Base-by-base conservation (phyloP, 1,140 invertebrate species). In the Drosophila sp. region DNA sequence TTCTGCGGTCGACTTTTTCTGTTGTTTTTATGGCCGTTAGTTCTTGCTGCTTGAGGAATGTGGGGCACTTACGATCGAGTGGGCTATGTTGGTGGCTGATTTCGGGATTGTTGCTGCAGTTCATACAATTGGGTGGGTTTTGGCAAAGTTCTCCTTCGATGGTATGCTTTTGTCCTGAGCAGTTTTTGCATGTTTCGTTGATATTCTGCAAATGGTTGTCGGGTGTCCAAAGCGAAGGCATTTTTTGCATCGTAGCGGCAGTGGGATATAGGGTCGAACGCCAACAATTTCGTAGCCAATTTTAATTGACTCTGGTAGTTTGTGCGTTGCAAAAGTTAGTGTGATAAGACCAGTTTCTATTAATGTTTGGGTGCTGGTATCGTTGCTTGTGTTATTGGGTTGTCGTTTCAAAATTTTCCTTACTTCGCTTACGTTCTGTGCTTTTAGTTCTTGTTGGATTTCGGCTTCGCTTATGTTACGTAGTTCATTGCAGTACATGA, bases 221-320 rank as follows among this genome's bases (percentile, higher is more conserved):
- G 62, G 62, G 47, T 64, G 62, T 50, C 62, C 47, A 64, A 64
- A 33, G 8, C 62, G 40, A 27, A 64, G 47, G 41, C 44, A 64
- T 8, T 55, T 64, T 54, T 23, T 50, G 44, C 62, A 64, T 25
- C 38, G 35, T 17, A 63, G 61, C n/a, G 61, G 41, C 17, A 63
- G 61, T 8, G 7, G 47, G 5, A 50, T 50, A 25, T 25, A 50
- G 2, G 44, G 44, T 2, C 44, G n/a, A 7, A 50, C n/a, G 44
- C 44, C 10, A 23, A 50, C 17, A 23, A n/a, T 17, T 50, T 50
- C 47, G 11, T 50, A 50, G 2, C 47, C 23, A 23, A 50, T 50
- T 50, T 50, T 50, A 17, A 17, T 17, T 17, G 17, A 17, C 17
- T 17, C 17, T 17, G 17, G 17, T 7, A 50, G 4, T 50, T 50